Conservation (phyloP, 2,113 vertebrate species). For the Oryzias curvinotus region DNA sequence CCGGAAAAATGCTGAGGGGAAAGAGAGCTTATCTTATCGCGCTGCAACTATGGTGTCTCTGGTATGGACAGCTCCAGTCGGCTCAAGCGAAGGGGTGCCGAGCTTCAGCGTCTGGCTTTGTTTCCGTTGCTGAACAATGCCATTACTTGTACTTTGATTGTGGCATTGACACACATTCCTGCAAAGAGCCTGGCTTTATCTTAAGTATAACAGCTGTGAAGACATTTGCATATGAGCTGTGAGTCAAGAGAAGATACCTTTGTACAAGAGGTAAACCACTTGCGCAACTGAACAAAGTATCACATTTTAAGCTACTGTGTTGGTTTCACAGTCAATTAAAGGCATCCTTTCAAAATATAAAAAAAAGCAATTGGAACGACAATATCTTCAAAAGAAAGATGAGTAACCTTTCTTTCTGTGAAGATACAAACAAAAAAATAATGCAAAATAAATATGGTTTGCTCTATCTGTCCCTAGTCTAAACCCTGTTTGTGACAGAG, state of each 20-base stretch:
- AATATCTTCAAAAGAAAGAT: background rate
- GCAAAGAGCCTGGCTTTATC: slow-evolving; percentile 61
- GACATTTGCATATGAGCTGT: slow-evolving; percentile 56
- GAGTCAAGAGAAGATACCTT: slow-evolving; percentile 53
- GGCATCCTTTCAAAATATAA: slow-evolving; percentile 24
- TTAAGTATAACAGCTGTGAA: slow-evolving; percentile 65
- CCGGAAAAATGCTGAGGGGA: slow-evolving; percentile 50
- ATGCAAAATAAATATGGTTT: background rate
- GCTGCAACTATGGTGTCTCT: slow-evolving; percentile 57
- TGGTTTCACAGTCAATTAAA: slow-evolving; percentile 23
- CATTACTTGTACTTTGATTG: slow-evolving; percentile 64
- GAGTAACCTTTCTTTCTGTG: background rate
- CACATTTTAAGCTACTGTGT: slow-evolving; percentile 7
- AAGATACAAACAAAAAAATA: background rate
- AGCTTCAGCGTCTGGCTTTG: slow-evolving; percentile 63
- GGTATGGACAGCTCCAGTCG: slow-evolving; percentile 49
- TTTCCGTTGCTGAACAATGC: slow-evolving; percentile 52
- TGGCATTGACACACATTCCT: slow-evolving; percentile 42
- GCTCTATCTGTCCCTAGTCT: background rate
- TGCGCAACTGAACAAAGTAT: slow-evolving; percentile 37
- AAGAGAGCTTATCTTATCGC: slow-evolving; percentile 65
- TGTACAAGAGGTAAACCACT: slow-evolving; percentile 57
- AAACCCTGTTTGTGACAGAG: slow-evolving; percentile 2
- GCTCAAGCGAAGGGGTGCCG: slow-evolving; percentile 42
- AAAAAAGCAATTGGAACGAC: background rate